Evolutionary conservation across 2,888 invertebrate species (phyloP).

Genomic region (Patella depressa): DNA sequence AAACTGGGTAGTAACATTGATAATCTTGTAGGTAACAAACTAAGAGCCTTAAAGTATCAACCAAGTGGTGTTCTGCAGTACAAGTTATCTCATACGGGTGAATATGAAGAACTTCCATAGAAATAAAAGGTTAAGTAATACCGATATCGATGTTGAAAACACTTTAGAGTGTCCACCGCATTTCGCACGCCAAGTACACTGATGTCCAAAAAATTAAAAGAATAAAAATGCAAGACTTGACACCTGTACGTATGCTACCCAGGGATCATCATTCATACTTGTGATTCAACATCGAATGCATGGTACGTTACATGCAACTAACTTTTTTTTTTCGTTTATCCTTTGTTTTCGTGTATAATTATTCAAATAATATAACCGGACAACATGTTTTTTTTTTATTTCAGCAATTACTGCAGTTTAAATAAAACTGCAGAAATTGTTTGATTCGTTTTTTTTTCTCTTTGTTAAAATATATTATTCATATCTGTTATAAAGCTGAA

Average conservation of each 20-base stretch:
- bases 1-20: constrained; percentile 23
- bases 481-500: no score
- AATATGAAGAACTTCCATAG: not conserved
- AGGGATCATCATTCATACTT: not conserved
- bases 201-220: not conserved
- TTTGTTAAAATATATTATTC: no score
- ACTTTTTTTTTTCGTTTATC: no score
- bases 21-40: constrained; percentile 25
- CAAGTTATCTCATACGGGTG: not conserved
- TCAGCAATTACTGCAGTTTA: no score
- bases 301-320: no score
- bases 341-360: no score
- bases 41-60: constrained; percentile 26
- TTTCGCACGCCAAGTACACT: not conserved
- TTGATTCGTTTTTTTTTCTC: no score
- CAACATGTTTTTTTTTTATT: no score
- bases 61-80: constrained; percentile 9
- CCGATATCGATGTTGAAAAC: no score
- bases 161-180: not conserved
- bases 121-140: no score
- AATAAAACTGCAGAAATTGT: no score
- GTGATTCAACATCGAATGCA: not conserved
- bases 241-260: not conserved
- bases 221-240: not conserved
- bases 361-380: no score